Evolutionary conservation across 2,888 invertebrate genomes (phyloP), one percentile per base, ranked within the genome.

Genomic region (Parascotia fuliginaria): DNA sequence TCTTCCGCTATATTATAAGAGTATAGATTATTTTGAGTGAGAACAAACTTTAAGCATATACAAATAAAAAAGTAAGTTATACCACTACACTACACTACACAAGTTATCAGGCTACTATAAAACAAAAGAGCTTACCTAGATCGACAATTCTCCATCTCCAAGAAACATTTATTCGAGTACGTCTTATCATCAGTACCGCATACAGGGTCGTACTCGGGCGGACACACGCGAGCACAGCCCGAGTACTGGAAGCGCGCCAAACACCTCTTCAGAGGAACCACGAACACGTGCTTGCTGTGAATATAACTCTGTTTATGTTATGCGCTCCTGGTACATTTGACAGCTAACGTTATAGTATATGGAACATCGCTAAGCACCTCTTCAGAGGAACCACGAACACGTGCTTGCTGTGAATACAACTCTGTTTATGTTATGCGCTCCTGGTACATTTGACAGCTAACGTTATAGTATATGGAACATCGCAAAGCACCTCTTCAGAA

Each of bases 121-220:
- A 16, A 4, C 5, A 0, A 14, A 43, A 37, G 24, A 40, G 40
- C 70, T 71, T 40, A 92, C 92, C 96, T 94, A 65, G 97, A 96
- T 75, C 97, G 94, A 81, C 97, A 98, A 73, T 97, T 97, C 87
- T 98, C 98, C 87, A 97, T 96, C 79, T 97, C 96, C 71, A 98
- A 89, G 93, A 98, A 97, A 85, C 98, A 98, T 67, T 96, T 96
- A 88, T 98, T 98, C 77, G 97, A 96, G 93, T 98, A 98, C 0
- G 98, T 98, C 93, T 96, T 97, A 54, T 95, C 94, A 78, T 98
- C 98, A 1, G 96, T 96, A n/a, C 97, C 98, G 82, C 98, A 98
- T 4, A 98, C 97, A 0, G 98, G 97, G 77, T 98, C 97, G 89
- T 95, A 97, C 70, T 96, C 96, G 0, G 96, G 94, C 6, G 97